These are phyloP conservation scores for Sphaeridia pumilis DNA, from an alignment of 2,888 invertebrate species.

Conservation along the genomic window DNA sequence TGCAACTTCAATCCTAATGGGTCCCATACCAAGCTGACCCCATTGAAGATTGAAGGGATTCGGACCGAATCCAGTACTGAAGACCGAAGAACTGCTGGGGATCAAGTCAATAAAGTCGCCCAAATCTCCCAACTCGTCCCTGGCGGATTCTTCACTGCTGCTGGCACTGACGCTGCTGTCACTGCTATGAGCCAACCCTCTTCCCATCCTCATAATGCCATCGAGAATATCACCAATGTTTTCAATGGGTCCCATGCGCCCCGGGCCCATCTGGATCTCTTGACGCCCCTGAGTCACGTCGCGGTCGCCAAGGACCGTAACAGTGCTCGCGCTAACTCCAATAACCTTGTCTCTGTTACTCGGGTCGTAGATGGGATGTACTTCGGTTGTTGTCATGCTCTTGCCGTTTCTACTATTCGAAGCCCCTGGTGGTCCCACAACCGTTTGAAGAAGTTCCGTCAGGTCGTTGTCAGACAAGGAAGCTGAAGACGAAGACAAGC, in stretches of 20 bases:
- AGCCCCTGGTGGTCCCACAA: background rate
- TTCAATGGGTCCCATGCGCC: conserved; percentile 13
- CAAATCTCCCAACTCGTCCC: conserved; percentile 27
- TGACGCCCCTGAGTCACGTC: no score
- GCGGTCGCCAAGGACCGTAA: conserved; percentile 21
- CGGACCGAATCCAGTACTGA: background rate
- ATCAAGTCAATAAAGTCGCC: conserved; percentile 36
- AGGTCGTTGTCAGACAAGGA: conserved; percentile 11
- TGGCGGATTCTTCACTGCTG: conserved; percentile 9
- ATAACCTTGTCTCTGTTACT: conserved; percentile 26
- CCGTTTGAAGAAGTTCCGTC: conserved; percentile 7
- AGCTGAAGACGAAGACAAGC: conserved; percentile 9
- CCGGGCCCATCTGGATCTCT: conserved; percentile 1
- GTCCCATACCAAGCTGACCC: background rate
- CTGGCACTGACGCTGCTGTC: no score
- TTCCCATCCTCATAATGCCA: conserved; percentile 27
- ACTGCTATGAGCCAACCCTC: background rate
- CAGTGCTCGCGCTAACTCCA: conserved; percentile 25
- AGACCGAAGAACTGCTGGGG: conserved; percentile 30
- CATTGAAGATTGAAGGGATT: background rate
- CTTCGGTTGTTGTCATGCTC: conserved; percentile 18
- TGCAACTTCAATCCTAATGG: background rate
- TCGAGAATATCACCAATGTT: conserved; percentile 33
- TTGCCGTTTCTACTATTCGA: background rate
- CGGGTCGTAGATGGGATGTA: conserved; percentile 28